Evolutionary conservation across 2,113 vertebrate genomes (phyloP).

Genomic region (Columba livia): DNA sequence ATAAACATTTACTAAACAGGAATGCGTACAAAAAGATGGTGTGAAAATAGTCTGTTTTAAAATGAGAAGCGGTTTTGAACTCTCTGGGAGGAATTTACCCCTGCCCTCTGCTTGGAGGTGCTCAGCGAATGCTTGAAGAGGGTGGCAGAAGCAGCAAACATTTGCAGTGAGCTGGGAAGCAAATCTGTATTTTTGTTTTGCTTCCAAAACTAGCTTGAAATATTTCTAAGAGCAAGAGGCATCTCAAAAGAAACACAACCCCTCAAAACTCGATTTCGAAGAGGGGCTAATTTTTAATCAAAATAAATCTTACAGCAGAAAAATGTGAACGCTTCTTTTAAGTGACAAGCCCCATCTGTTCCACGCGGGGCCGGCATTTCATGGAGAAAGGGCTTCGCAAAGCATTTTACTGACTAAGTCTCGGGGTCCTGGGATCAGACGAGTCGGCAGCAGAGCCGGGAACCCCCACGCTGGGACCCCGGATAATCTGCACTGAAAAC

Average conservation of each 20-base stretch:
- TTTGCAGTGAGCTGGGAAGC: not conserved
- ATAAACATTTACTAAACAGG: constrained; percentile 13
- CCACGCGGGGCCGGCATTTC: not conserved
- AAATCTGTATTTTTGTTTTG: not conserved
- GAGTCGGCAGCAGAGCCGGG: not conserved
- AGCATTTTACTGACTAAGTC: not conserved
- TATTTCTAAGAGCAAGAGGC: not conserved
- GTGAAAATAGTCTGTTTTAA: not conserved
- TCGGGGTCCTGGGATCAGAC: not conserved
- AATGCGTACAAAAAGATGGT: not conserved
- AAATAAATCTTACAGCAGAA: constrained; percentile 11
- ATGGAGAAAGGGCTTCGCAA: not conserved
- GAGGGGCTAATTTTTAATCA: not conserved
- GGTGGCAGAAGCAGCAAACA: constrained; percentile 1
- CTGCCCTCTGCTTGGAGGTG: not conserved
- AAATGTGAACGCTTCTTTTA: not conserved
- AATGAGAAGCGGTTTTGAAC: not conserved
- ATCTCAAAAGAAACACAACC: not conserved
- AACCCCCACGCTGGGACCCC: not conserved
- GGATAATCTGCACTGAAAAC: not conserved
- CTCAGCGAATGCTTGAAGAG: not conserved
- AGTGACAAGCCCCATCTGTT: not conserved
- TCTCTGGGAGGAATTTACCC: constrained; percentile 7
- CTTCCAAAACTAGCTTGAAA: not conserved
- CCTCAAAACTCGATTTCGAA: not conserved